phyloP scores from a whole-genome alignment of 2,113 vertebrate genomes.

The Gallinago undulata region DNA sequence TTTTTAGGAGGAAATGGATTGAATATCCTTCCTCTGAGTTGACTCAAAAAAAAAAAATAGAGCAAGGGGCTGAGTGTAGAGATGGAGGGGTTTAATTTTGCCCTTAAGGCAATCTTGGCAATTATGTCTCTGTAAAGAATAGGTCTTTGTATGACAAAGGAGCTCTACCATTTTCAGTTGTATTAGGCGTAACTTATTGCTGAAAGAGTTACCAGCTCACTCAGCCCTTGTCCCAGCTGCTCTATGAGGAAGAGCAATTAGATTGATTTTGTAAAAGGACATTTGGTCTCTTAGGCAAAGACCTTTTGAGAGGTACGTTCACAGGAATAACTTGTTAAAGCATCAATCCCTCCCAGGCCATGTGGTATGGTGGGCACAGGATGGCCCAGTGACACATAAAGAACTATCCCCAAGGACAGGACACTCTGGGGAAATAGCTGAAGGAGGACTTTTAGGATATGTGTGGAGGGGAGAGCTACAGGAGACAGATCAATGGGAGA shows the following conservation, averaged over 20 bases:
- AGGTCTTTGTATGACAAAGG: background rate
- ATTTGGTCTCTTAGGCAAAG: background rate
- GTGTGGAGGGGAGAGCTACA: background rate
- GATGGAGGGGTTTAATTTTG: background rate
- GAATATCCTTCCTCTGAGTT: background rate
- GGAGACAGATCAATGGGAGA: background rate
- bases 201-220: background rate
- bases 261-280: background rate
- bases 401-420: background rate
- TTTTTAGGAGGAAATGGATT: slow-evolving; percentile 41
- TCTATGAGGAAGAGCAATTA: background rate
- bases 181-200: background rate
- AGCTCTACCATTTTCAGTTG: background rate
- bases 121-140: background rate
- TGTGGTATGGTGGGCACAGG: background rate
- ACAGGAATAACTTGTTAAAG: background rate
- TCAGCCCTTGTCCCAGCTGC: background rate
- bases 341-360: background rate
- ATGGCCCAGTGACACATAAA: background rate
- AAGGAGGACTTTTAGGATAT: background rate
- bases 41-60: background rate
- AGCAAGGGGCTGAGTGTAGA: background rate
- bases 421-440: background rate
- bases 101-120: background rate
- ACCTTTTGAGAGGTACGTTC: background rate